These are phyloP conservation scores for Eumaeus atala DNA, from an alignment of 1,140 invertebrate species.

Conservation along the genomic window DNA sequence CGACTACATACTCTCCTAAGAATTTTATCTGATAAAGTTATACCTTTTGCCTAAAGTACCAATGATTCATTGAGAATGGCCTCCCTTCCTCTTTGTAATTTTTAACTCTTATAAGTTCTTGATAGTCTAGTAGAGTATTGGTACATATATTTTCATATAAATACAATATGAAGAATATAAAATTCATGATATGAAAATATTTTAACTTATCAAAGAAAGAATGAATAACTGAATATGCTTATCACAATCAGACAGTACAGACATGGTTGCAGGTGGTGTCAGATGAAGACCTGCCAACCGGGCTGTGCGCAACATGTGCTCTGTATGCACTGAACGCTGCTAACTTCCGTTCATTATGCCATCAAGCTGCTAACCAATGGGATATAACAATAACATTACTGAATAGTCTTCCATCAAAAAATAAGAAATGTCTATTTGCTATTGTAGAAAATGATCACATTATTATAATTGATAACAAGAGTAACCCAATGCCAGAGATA, in stretches of 20 bases:
- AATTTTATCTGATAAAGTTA: no score
- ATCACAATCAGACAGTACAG: not conserved
- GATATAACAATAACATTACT: conserved; percentile 32
- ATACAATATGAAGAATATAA: no score
- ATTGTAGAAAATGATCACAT: conserved; percentile 34
- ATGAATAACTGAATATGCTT: no score
- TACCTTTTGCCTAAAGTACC: no score
- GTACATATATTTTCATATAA: no score
- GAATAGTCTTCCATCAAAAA: conserved; percentile 25
- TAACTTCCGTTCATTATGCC: conserved; percentile 40
- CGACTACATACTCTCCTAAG: no score
- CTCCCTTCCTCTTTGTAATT: no score
- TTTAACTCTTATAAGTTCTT: no score
- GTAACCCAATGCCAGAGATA: not conserved
- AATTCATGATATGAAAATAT: no score
- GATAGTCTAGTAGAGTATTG: no score
- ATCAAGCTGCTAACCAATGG: conserved; percentile 37
- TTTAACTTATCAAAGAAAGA: no score
- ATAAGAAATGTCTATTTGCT: conserved; percentile 27
- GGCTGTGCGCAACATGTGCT: conserved; percentile 43
- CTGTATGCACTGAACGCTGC: conserved; percentile 36
- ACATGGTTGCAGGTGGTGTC: conserved; percentile 47
- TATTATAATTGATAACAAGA: conserved; percentile 24
- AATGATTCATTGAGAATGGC: no score
- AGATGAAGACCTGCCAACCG: conserved; percentile 40